Evolutionary conservation across 1,140 invertebrate species (phyloP).

Genomic region (Hesperophylax magnus): DNA sequence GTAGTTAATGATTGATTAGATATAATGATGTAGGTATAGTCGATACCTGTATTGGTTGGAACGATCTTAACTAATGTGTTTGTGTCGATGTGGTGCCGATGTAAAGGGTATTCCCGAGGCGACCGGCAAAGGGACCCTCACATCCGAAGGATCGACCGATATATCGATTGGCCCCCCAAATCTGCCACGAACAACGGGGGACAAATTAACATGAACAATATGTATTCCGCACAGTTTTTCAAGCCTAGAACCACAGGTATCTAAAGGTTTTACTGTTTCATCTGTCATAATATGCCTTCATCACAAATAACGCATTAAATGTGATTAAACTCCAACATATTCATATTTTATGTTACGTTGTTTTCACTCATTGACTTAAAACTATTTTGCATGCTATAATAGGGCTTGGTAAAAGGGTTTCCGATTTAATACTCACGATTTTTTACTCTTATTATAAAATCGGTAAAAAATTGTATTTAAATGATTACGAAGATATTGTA

Average conservation of each 20-base stretch:
- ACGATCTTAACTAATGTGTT: not conserved
- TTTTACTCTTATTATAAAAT: no score
- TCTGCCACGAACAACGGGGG: not conserved
- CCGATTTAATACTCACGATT: no score
- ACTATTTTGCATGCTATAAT: not conserved
- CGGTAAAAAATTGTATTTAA: no score
- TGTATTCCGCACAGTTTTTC: constrained; percentile 52
- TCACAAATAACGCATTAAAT: constrained; percentile 23
- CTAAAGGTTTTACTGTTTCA: constrained; percentile 9
- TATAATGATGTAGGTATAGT: no score
- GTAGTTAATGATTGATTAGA: no score
- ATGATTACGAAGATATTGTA: no score
- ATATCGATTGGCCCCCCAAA: constrained; percentile 56
- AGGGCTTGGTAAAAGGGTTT: no score
- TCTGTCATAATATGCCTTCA: not conserved
- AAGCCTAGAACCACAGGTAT: constrained; percentile 51
- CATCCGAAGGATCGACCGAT: constrained; percentile 54
- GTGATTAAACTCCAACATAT: constrained; percentile 10
- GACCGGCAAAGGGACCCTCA: constrained; percentile 45
- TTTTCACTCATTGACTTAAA: constrained; percentile 12
- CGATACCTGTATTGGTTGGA: no score
- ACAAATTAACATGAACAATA: constrained; percentile 54
- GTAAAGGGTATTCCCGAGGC: constrained; percentile 47
- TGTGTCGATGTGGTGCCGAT: not conserved
- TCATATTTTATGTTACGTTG: not conserved